Evolutionary conservation across 2,113 vertebrate genomes (phyloP).

Genomic region (Neodon shergylaensis): DNA sequence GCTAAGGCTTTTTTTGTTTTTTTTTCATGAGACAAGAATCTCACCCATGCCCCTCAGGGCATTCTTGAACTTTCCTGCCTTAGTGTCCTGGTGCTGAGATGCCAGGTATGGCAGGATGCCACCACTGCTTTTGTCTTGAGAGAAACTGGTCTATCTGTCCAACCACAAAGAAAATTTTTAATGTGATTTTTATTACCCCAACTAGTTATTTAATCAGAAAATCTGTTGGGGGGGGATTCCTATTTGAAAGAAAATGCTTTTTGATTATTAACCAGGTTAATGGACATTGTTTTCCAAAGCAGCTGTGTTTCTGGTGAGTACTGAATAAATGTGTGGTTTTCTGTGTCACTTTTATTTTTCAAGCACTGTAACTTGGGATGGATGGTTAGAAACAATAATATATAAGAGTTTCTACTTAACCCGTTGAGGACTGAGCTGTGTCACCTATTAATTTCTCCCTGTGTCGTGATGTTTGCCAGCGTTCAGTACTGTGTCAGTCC

Average conservation of each 20-base stretch:
- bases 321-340: slow-evolving; percentile 94
- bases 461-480: slow-evolving; percentile 79
- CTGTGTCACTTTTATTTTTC: slow-evolving; percentile 93
- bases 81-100: neutral
- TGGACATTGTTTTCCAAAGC: slow-evolving; percentile 90
- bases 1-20: neutral
- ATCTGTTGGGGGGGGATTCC: slow-evolving; percentile 62
- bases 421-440: slow-evolving; percentile 86
- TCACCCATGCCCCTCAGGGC: neutral
- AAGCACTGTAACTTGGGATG: slow-evolving; percentile 94
- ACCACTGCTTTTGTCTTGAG: slow-evolving; percentile 37
- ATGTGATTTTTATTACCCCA: slow-evolving; percentile 60
- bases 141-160: slow-evolving; percentile 61
- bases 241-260: slow-evolving; percentile 79
- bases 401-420: slow-evolving; percentile 86
- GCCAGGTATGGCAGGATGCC: neutral
- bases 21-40: neutral
- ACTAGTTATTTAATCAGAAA: slow-evolving; percentile 79
- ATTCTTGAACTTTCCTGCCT: neutral
- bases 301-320: slow-evolving; percentile 92
- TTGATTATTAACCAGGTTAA: slow-evolving; percentile 80
- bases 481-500: slow-evolving; percentile 83
- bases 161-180: slow-evolving; percentile 55
- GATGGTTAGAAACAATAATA: slow-evolving; percentile 87
- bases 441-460: slow-evolving; percentile 79